phyloP scores from a whole-genome alignment of 2,113 vertebrate species.

The Scomber japonicus region DNA sequence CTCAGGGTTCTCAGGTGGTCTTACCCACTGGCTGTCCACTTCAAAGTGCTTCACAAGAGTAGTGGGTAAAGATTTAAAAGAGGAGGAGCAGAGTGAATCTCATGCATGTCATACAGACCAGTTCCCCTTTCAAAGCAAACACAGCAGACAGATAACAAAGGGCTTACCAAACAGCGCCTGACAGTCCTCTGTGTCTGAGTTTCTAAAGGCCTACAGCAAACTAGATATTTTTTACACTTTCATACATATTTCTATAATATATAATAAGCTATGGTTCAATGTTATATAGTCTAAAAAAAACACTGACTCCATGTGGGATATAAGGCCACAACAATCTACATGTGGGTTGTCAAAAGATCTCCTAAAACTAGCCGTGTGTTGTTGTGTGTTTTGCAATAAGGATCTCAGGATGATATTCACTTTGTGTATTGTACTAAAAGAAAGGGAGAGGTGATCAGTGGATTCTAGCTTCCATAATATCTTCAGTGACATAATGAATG shows the following conservation, averaged over 20 bases:
- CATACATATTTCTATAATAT: too few species aligned
- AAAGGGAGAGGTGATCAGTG: too few species aligned
- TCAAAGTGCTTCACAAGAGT: neutral
- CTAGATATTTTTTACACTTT: neutral
- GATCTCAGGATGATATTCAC: too few species aligned
- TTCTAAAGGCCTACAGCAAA: neutral
- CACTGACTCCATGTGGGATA: too few species aligned
- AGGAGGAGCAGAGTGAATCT: constrained; percentile 57
- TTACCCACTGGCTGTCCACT: neutral
- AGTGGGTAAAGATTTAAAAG: constrained; percentile 14
- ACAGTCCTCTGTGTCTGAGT: neutral
- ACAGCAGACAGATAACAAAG: constrained; percentile 7
- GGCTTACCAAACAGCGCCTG: neutral
- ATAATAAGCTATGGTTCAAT: neutral
- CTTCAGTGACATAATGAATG: neutral
- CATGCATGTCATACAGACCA: constrained; percentile 17
- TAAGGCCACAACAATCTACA: neutral
- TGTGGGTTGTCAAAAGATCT: neutral
- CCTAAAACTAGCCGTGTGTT: neutral
- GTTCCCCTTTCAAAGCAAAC: constrained; percentile 58
- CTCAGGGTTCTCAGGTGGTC: constrained; percentile 3
- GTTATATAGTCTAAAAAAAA: neutral
- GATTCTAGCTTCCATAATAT: neutral
- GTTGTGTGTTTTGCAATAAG: too few species aligned
- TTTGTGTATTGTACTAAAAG: too few species aligned